A percentile compares a stretch with the other conserved stretches of the same genome.
phyloP scores from a whole-genome alignment of 1,140 invertebrate genomes.

The Drosophila ananassae region DNA sequence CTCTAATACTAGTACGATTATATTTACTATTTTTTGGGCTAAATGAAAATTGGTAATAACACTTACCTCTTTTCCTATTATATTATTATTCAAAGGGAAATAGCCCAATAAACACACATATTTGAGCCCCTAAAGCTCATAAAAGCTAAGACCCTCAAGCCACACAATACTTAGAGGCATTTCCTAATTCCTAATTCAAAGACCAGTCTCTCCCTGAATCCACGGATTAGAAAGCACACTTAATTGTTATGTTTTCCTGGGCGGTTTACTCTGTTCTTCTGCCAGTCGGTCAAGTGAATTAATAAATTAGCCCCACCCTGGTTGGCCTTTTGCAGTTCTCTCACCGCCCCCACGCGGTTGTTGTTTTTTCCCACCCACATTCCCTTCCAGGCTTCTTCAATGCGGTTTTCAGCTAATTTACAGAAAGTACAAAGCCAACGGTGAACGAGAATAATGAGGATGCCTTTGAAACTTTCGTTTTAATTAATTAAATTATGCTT shows the following conservation, averaged over 20 bases:
- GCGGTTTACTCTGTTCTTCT: constrained; percentile 37
- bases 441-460: background rate
- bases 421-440: constrained; percentile 33
- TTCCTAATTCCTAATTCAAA: constrained; percentile 6
- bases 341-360: background rate
- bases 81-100: too few relatives aligned
- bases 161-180: background rate
- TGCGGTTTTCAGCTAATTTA: constrained; percentile 46
- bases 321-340: background rate
- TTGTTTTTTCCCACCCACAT: constrained; percentile 19
- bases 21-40: too few relatives aligned
- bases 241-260: constrained; percentile 50
- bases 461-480: constrained; percentile 16
- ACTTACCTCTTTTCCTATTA: too few relatives aligned
- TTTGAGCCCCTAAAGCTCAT: background rate
- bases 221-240: constrained; percentile 38
- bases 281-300: constrained; percentile 47
- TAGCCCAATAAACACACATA: too few relatives aligned
- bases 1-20: too few relatives aligned
- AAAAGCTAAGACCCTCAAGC: background rate
- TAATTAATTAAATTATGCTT: constrained; percentile 47
- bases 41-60: too few relatives aligned
- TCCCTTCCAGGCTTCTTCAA: constrained; percentile 17
- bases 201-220: constrained; percentile 9
- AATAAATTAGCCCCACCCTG: constrained; percentile 23